phyloP scores from a whole-genome alignment of 2,888 invertebrate species.

The Drosophila nr. fundita region DNA sequence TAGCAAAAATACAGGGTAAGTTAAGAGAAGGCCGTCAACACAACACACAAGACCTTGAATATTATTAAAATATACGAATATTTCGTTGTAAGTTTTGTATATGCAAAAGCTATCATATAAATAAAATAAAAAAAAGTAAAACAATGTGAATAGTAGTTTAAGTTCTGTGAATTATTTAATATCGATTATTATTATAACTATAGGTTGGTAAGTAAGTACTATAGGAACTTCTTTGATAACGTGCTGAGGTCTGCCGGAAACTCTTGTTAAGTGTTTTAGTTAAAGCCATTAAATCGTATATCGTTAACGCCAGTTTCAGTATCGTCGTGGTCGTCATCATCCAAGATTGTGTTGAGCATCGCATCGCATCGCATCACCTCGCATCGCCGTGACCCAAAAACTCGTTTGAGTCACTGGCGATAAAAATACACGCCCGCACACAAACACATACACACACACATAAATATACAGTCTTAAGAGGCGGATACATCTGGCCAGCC shows the following conservation, averaged over 20 bases:
- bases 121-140: constrained; percentile 52
- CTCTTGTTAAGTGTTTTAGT: constrained; percentile 14
- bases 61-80: constrained; percentile 44
- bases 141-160: constrained; percentile 27
- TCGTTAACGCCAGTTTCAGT: constrained; percentile 46
- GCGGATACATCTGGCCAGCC: constrained; percentile 4
- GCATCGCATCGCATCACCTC: constrained; percentile 33
- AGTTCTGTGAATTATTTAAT: constrained; percentile 30
- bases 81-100: constrained; percentile 69
- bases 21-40: constrained; percentile 37
- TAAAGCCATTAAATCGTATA: constrained; percentile 37
- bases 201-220: constrained; percentile 33
- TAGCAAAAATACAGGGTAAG: constrained; percentile 74
- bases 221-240: constrained; percentile 64
- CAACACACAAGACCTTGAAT: constrained; percentile 35
- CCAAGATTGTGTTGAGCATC: constrained; percentile 52
- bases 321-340: constrained; percentile 40
- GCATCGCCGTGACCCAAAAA: constrained; percentile 67
- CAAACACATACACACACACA: constrained; percentile 9
- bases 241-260: constrained; percentile 31
- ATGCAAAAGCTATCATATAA: constrained; percentile 61
- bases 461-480: constrained; percentile 25
- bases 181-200: constrained; percentile 8
- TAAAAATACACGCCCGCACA: constrained; percentile 39
- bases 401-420: constrained; percentile 52